Percentiles rank a stretch among this genome's conserved stretches.
Evolutionary conservation across 35 echinoderm and acorn worm species (phyloP).

Genomic region (Stichopus chloronotus): DNA sequence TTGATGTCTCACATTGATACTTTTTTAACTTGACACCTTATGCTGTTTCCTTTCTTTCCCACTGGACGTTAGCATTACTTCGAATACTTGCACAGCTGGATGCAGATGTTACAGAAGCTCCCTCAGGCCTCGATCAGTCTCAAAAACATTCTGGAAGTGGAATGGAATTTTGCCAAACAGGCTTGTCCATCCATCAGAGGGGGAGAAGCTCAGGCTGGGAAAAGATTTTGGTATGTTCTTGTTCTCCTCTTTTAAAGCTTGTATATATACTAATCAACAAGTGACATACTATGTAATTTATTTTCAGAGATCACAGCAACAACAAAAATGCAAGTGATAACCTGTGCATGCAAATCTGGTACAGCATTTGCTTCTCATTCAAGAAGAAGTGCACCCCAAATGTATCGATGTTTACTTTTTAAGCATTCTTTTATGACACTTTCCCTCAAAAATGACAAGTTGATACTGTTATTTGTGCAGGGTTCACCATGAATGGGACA

Average conservation of each 20-base stretch:
- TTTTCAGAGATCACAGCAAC: not conserved
- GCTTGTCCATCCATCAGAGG: slow-evolving; percentile 91
- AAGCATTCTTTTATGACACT: too few species aligned
- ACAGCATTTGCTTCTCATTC: too few species aligned
- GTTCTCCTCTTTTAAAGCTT: slow-evolving; percentile 8
- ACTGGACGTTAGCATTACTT: slow-evolving; percentile 75
- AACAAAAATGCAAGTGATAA: not conserved
- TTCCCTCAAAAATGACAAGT: too few species aligned
- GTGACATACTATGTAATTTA: not conserved
- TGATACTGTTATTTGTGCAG: too few species aligned
- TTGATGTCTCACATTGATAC: too few species aligned
- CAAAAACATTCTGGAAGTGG: slow-evolving; percentile 93
- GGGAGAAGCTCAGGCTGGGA: slow-evolving; percentile 94
- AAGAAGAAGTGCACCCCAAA: too few species aligned
- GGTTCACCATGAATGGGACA: too few species aligned
- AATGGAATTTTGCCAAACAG: slow-evolving; percentile 93
- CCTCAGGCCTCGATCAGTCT: slow-evolving; percentile 90
- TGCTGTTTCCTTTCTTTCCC: not conserved
- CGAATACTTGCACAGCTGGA: slow-evolving; percentile 95
- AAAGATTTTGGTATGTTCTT: slow-evolving; percentile 88
- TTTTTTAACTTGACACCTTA: too few species aligned
- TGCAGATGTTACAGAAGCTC: slow-evolving; percentile 90
- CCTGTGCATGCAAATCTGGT: not conserved
- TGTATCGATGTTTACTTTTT: too few species aligned
- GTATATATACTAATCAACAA: not conserved